Evolutionary conservation across 2,888 invertebrate genomes (phyloP).

Genomic region (Drosophila kanekoi): DNA sequence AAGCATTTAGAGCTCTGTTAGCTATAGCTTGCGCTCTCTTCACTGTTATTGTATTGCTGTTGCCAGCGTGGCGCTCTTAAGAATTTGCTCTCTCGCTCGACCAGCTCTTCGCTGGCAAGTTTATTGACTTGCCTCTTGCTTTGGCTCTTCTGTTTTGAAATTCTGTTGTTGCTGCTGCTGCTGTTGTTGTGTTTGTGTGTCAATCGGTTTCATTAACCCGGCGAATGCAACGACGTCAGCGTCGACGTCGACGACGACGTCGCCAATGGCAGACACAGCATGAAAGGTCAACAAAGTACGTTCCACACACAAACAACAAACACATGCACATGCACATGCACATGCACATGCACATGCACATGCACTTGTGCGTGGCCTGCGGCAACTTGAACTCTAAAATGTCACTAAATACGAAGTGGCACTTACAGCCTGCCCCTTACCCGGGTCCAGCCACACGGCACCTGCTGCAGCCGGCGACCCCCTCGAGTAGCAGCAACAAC

Average conservation of each 20-base stretch:
- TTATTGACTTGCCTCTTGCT: slow-evolving; percentile 37
- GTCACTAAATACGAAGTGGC: slow-evolving; percentile 43
- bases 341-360: slow-evolving; percentile 21
- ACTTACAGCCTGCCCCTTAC: slow-evolving; percentile 2
- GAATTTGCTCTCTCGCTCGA: slow-evolving; percentile 4
- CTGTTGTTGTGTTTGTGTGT: slow-evolving; percentile 76
- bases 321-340: slow-evolving; percentile 7
- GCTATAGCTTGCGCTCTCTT: slow-evolving; percentile 19
- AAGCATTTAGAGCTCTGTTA: background rate
- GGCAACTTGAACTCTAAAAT: slow-evolving; percentile 60
- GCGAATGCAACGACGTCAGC: slow-evolving; percentile 44
- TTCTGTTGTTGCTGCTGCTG: slow-evolving; percentile 30
- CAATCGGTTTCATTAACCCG: slow-evolving; percentile 85
- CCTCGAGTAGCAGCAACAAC: slow-evolving; percentile 13
- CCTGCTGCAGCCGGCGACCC: slow-evolving; percentile 32
- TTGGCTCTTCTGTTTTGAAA: slow-evolving; percentile 43
- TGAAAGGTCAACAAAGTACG: slow-evolving; percentile 82
- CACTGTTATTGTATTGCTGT: slow-evolving; percentile 5
- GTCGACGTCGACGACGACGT: slow-evolving; percentile 15
- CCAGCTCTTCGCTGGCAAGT: slow-evolving; percentile 17
- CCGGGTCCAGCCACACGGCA: background rate
- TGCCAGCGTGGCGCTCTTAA: slow-evolving; percentile 9
- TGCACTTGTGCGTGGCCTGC: slow-evolving; percentile 43
- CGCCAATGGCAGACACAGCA: slow-evolving; percentile 31
- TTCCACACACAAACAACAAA: slow-evolving; percentile 45